Base-by-base conservation (phyloP, 1,140 invertebrate genomes). In the Orchestia grillus region DNA sequence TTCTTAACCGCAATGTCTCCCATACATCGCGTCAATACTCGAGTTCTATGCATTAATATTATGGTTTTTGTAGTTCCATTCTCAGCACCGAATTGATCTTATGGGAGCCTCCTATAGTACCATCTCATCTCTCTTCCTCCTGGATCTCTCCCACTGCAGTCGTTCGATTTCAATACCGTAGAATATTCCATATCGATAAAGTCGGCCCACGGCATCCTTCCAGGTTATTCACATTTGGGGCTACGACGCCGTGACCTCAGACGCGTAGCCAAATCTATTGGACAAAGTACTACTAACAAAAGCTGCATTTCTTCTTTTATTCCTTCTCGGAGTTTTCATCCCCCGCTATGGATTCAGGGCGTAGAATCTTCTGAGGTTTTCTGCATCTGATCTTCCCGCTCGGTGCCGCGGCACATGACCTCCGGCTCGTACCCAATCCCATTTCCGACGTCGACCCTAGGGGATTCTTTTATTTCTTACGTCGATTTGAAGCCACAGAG, bases 381-480 rank as follows among this genome's bases (percentile, higher is more conserved):
- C 43, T 44, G 62, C 62, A 77, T 90, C 41, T 90, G 41, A 44
- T 42, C 15, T 90, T 90, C 43, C 43, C 41, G 87, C 87, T 87
- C 36, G 87, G 8, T 90, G 88, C 43, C 3, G n/a, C 0, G 43
- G 43, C 88, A 11, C 43, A 8, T 90, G 88, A 90, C 88, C 88
- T 90, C 88, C 88, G 88, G 41, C 8, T 44, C 15, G n/a, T 42
- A 44, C 88, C 88, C n/a, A 90, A 90, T 90, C 88, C 88, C 88
- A 90, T 90, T 90, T 90, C 43, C 88, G n/a, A 42, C 88, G 88
- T 8, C 88, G 41, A 42, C 88, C 88, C 88, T 41, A 42, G 36
- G 15, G 88, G 88, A 90, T 90, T 90, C 88, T 90, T 90, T 90
- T 90, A 90, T 90, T 90, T 90, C 88, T 90, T 90, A 44, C 43